Evolutionary conservation across 1,140 invertebrate species (phyloP), one percentile per base, ranked within the genome.

Genomic region (Zaprionus ornatus): DNA sequence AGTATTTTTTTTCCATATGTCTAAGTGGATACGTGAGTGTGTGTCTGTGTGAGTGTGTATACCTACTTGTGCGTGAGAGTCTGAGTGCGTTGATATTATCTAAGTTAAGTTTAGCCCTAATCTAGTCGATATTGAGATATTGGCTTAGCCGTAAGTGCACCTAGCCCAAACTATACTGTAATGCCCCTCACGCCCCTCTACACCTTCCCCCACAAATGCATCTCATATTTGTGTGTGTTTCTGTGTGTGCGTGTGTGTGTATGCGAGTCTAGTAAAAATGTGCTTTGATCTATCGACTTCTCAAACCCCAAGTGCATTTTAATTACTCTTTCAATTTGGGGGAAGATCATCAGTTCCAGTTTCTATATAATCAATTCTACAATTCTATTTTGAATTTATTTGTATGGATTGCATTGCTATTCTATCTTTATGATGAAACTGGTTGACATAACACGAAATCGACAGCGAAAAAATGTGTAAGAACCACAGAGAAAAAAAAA

Each of bases 101-200:
- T 50, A 13, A 50, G 45, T 23, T 50, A 50, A 50, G 13, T 48
- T 55, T 62, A 74, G 65, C 65, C 50, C 32, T 61, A 74, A 74
- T 55, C 42, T 45, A 29, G 19, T 57, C 60, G 42, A 50, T 50
- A 57, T 45, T 29, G 35, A n/a, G 40, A 45, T n/a, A 55, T 17
- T 59, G 70, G 55, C 62, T 42, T 23, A 42, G 69, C 55, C 61
- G 19, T 67, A 73, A 72, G 69, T 65, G 69, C 69, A 72, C n/a
- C 61, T 57, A 70, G 68, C 60, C 68, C 35, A 64, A 71, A 57
- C 52, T 37, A 63, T 54, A 50, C 19, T 50, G 32, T 54, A 50
- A 55, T 4, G 12, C 52, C 52, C 21, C 25, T 15, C 52, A 29
- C 10, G 15, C 13, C 25, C 21, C 4, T 55, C 15, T 25, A 29